Conservation (phyloP, 2,888 invertebrate species). For the Drosophila glabriapex region DNA sequence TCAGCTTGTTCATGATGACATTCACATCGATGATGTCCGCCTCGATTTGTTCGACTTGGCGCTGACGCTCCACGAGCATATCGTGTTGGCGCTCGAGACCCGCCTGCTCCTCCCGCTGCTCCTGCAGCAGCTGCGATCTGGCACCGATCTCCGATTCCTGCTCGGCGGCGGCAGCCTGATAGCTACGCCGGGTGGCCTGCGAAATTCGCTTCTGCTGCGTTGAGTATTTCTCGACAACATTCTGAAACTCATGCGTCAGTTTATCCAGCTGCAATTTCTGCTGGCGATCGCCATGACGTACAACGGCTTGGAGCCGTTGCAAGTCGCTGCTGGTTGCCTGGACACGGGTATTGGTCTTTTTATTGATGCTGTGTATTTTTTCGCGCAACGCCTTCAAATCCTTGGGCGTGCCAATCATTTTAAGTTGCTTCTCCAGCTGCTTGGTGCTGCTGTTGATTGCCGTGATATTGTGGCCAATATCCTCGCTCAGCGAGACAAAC, state of each 20-base stretch:
- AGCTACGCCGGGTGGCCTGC: conserved; percentile 87
- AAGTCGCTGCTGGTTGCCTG: conserved; percentile 91
- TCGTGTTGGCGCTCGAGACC: conserved; percentile 91
- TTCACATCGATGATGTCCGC: conserved; percentile 93
- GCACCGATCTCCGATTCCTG: conserved; percentile 71
- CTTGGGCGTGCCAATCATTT: conserved; percentile 90
- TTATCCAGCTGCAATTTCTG: conserved; percentile 94
- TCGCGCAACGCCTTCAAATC: conserved; percentile 90
- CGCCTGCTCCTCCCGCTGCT: conserved; percentile 78
- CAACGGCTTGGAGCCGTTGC: conserved; percentile 89
- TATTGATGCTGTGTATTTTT: conserved; percentile 90
- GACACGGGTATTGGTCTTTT: conserved; percentile 91
- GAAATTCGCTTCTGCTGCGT: conserved; percentile 91
- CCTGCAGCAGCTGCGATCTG: conserved; percentile 82
- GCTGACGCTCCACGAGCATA: conserved; percentile 92
- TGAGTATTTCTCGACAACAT: conserved; percentile 91
- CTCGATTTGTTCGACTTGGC: conserved; percentile 92
- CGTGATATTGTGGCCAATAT: conserved; percentile 92
- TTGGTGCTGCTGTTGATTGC: conserved; percentile 91
- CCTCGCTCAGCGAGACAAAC: conserved; percentile 92
- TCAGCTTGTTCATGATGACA: conserved; percentile 92
- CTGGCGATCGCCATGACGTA: conserved; percentile 90
- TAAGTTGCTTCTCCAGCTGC: conserved; percentile 90
- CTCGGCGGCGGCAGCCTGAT: conserved; percentile 84
- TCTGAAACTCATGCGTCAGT: conserved; percentile 92